These are phyloP conservation scores for Ctenosaura bakeri DNA, from an alignment of 2,797 vertebrate genomes.

Conservation along the genomic window DNA sequence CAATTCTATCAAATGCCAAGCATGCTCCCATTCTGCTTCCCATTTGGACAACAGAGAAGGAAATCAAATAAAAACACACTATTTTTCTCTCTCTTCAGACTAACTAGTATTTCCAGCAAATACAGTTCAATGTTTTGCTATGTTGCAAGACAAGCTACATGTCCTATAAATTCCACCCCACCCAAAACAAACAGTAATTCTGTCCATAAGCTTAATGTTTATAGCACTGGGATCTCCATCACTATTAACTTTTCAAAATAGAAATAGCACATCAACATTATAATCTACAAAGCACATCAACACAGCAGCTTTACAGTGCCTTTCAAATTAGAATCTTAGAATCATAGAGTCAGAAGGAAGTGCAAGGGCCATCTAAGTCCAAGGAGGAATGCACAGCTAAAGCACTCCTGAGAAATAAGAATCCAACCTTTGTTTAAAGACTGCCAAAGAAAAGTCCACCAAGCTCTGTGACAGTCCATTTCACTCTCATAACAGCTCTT, in stretches of 20 bases:
- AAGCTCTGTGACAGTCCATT: too few species aligned
- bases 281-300: neutral
- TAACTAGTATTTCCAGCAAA: constrained; percentile 53
- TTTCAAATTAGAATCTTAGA: neutral
- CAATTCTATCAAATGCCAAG: neutral
- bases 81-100: constrained; percentile 42
- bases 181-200: neutral
- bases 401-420: too few species aligned
- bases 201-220: neutral
- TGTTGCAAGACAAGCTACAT: neutral
- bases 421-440: too few species aligned
- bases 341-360: too few species aligned
- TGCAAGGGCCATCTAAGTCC: too few species aligned
- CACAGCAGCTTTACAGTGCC: neutral
- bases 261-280: neutral
- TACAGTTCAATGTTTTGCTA: constrained; percentile 53
- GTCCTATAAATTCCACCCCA: neutral
- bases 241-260: neutral
- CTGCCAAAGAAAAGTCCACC: too few species aligned
- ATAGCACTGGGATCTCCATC: neutral
- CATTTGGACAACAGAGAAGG: neutral
- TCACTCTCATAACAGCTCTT: too few species aligned
- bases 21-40: neutral
- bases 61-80: constrained; percentile 48
- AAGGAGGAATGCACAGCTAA: too few species aligned